Conservation (phyloP, 2,113 vertebrate genomes). For the Pseudonaja textilis region DNA sequence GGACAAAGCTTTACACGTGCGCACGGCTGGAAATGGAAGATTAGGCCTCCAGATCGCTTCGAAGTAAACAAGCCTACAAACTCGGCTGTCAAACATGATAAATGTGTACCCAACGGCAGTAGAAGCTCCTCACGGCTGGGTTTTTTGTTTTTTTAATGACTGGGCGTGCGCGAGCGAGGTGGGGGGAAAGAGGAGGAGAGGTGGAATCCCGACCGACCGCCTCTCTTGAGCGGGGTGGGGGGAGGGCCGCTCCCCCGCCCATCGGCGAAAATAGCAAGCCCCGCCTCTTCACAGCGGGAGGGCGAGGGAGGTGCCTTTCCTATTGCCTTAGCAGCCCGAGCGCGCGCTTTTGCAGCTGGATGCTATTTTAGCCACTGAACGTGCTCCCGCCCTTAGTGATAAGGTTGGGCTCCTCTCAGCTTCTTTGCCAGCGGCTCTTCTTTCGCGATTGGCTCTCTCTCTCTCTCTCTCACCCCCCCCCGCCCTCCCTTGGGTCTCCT, state of each 20-base stretch:
- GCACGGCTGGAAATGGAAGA: background rate
- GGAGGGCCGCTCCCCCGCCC: background rate
- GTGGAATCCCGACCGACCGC: background rate
- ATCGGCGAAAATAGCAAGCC: background rate
- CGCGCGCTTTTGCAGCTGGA: background rate
- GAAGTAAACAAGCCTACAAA: background rate
- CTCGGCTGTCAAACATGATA: background rate
- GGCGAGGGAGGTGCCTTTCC: background rate
- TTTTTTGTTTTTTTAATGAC: background rate
- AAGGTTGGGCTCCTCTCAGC: background rate
- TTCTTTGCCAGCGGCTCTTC: fast-evolving
- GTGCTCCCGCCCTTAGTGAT: no score
- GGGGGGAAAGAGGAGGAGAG: background rate
- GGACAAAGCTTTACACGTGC: background rate
- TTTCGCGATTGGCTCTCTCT: background rate
- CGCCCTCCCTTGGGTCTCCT: background rate
- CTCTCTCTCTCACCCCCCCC: background rate
- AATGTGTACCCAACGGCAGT: background rate
- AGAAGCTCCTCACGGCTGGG: background rate
- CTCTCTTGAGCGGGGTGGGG: no score
- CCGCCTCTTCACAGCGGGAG: background rate
- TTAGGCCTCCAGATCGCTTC: background rate
- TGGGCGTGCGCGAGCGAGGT: background rate
- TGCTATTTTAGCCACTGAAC: background rate
- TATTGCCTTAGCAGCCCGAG: constrained; percentile 2